Evolutionary conservation across 2,888 invertebrate species (phyloP).

Genomic region (Melanargia galathea): DNA sequence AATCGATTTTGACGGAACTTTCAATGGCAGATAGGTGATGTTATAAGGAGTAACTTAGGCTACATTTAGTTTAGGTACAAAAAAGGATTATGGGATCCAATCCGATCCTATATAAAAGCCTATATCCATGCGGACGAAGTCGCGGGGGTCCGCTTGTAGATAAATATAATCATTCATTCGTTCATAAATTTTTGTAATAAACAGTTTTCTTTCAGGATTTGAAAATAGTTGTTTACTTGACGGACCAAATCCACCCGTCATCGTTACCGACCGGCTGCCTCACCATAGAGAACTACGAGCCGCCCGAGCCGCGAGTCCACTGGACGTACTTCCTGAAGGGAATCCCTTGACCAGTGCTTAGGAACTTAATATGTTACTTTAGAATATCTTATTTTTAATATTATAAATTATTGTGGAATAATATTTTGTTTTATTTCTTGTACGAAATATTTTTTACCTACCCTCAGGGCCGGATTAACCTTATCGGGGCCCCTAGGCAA

Average conservation of each 20-base stretch:
- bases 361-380: conserved; percentile 23
- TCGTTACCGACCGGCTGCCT: conserved; percentile 64
- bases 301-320: conserved; percentile 57
- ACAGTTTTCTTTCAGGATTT: conserved; percentile 53
- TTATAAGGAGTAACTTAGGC: too few relatives aligned
- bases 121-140: too few relatives aligned
- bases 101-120: too few relatives aligned
- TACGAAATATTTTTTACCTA: too few relatives aligned
- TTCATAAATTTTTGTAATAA: not conserved
- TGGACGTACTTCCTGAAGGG: conserved; percentile 76
- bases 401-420: conserved; percentile 17
- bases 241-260: conserved; percentile 48
- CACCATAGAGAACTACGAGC: conserved; percentile 63
- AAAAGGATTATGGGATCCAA: too few relatives aligned
- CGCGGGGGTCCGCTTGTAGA: too few relatives aligned
- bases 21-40: too few relatives aligned
- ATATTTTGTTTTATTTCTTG: not conserved
- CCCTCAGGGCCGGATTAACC: not conserved
- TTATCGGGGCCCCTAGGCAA: too few relatives aligned
- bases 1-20: too few relatives aligned
- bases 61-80: too few relatives aligned
- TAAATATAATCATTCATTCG: too few relatives aligned
- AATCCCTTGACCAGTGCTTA: conserved; percentile 42
- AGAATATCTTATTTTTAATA: conserved; percentile 34
- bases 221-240: conserved; percentile 59